Evolutionary conservation across 1,140 invertebrate species (phyloP).

Genomic region (Listronotus oregonensis): DNA sequence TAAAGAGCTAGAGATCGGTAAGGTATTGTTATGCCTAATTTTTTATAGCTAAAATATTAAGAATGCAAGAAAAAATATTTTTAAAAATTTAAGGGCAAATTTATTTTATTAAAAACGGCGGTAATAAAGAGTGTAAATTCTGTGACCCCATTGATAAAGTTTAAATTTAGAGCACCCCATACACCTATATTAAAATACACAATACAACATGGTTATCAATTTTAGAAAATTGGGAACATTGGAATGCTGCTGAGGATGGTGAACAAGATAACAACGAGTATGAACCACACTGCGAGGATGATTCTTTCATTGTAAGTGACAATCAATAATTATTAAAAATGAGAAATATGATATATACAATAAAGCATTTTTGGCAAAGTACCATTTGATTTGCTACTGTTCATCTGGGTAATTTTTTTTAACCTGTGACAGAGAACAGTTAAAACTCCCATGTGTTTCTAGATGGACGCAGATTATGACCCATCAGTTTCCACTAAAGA

Average conservation of each 20-base stretch:
- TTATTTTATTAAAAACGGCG: no score
- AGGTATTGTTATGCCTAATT: constrained; percentile 8
- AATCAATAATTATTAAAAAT: no score
- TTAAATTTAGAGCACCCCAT: no score
- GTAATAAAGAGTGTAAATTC: no score
- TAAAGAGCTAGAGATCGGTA: constrained; percentile 70
- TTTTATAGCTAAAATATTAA: not conserved
- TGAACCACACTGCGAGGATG: constrained; percentile 74
- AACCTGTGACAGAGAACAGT: no score
- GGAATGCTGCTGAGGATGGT: constrained; percentile 56
- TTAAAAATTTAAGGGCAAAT: no score
- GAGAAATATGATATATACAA: constrained; percentile 1
- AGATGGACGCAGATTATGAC: constrained; percentile 91
- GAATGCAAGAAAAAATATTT: no score
- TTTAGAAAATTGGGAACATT: constrained; percentile 78
- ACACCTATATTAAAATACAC: no score
- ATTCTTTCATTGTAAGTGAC: constrained; percentile 74
- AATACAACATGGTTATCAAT: constrained; percentile 25
- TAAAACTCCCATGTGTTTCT: not conserved
- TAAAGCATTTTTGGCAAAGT: no score
- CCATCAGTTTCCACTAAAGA: constrained; percentile 59
- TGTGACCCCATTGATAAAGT: no score
- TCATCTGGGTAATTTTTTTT: no score
- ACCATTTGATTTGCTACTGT: no score
- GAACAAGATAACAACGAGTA: constrained; percentile 45